Percentiles rank a stretch among this genome's conserved stretches.
Conservation (phyloP, 1,140 invertebrate species). For the Nephila pilipes region DNA sequence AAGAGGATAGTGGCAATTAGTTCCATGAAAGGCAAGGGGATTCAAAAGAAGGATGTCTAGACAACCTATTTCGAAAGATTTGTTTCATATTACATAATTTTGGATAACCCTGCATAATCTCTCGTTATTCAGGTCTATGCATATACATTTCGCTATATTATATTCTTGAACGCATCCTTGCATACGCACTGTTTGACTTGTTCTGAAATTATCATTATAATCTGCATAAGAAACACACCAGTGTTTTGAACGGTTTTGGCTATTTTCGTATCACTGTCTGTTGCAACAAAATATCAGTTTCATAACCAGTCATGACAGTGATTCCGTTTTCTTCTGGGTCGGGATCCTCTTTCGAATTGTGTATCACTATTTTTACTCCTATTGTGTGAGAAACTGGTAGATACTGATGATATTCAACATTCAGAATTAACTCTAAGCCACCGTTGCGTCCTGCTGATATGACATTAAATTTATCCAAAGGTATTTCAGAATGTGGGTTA, state of each 20-base stretch:
- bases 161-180: conserved; percentile 32
- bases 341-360: conserved; percentile 79
- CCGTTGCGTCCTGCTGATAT: background rate
- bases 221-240: background rate
- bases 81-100: background rate
- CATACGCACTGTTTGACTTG: background rate
- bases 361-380: conserved; percentile 81
- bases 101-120: no score
- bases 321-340: conserved; percentile 81
- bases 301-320: conserved; percentile 79
- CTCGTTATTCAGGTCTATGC: conserved; percentile 24
- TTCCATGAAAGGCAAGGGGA: background rate
- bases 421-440: conserved; percentile 28
- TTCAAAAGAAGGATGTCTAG: background rate
- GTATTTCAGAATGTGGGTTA: background rate
- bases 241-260: background rate
- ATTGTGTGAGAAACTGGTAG: conserved; percentile 68
- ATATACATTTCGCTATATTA: conserved; percentile 10
- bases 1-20: background rate
- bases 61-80: background rate
- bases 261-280: background rate
- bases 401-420: conserved; percentile 32
- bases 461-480: background rate
- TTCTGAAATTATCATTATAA: background rate
- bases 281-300: conserved; percentile 80